Conservation (phyloP, 2,113 vertebrate genomes). For the Progne subis region DNA sequence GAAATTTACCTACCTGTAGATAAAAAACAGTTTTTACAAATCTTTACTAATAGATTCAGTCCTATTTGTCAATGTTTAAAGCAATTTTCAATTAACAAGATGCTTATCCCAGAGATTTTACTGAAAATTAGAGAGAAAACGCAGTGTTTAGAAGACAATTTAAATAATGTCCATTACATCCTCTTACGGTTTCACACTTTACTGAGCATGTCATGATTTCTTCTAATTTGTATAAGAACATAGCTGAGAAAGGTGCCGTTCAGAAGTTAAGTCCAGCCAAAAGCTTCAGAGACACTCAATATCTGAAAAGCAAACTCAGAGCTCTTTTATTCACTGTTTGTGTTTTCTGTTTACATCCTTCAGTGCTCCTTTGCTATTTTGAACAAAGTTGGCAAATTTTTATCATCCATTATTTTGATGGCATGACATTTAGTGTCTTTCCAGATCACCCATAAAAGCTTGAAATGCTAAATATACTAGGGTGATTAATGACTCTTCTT, state of each 20-base stretch:
- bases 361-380: not conserved
- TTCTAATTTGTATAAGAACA: not conserved
- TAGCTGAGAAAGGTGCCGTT: not conserved
- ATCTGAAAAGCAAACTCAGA: not conserved
- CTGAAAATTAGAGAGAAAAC: not conserved
- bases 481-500: not conserved
- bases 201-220: not conserved
- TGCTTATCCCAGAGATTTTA: not conserved
- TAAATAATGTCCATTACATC: not conserved
- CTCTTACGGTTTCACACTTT: accelerated
- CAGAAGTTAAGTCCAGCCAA: not conserved
- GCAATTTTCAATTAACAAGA: not conserved
- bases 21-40: not conserved
- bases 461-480: not conserved
- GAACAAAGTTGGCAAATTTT: not conserved
- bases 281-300: not conserved
- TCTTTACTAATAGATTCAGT: not conserved
- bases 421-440: not conserved
- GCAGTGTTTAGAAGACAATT: not conserved
- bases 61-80: not conserved
- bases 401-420: not conserved
- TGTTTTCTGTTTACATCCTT: not conserved
- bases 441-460: not conserved
- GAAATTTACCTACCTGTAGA: not conserved
- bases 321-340: not conserved